These are phyloP conservation scores for Uromys caudimaculatus DNA, from an alignment of 2,797 vertebrate species.

Conservation along the genomic window DNA sequence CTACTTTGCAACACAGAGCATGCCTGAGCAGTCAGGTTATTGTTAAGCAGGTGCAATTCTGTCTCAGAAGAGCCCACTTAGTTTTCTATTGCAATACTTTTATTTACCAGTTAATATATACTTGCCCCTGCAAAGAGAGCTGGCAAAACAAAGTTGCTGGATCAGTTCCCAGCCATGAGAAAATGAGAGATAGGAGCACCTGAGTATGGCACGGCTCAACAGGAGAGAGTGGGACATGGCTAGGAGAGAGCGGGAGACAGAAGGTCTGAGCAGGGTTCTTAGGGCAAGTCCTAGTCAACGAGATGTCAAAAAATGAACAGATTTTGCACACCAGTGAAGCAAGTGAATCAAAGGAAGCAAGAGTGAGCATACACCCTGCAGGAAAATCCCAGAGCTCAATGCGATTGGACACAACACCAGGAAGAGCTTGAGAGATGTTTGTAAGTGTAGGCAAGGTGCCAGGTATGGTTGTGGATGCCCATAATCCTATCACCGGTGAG, in stretches of 20 bases:
- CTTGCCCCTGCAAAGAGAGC: background rate
- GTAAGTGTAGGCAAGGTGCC: background rate
- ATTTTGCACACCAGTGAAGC: background rate
- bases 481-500: too few species aligned
- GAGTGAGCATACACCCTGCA: fast-evolving
- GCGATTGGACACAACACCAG: background rate
- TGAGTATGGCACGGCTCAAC: background rate
- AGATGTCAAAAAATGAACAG: background rate
- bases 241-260: background rate
- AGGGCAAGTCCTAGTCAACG: background rate
- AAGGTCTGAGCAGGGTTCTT: background rate
- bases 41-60: background rate
- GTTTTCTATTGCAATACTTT: background rate
- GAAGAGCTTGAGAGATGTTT: background rate
- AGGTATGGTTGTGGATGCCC: background rate
- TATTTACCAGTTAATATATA: background rate
- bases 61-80: background rate
- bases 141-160: background rate
- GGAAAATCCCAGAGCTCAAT: background rate
- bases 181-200: background rate
- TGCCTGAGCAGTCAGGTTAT: background rate
- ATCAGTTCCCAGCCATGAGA: background rate
- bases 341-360: background rate
- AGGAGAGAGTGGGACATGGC: background rate
- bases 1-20: background rate